phyloP scores from a whole-genome alignment of 1,140 invertebrate genomes.

The Drosophila quadrilineata region DNA sequence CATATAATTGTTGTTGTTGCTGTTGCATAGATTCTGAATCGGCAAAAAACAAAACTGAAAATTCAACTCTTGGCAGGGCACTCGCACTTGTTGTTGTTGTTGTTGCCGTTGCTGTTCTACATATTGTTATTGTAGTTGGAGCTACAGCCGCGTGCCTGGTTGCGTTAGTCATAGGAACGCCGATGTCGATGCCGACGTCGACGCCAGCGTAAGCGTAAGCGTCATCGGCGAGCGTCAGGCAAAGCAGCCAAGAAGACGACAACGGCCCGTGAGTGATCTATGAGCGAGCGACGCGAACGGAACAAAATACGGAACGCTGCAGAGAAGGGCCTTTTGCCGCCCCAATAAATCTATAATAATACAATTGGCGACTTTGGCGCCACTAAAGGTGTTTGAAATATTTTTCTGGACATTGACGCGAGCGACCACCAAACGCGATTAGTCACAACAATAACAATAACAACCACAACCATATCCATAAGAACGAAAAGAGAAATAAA shows the following conservation, averaged over 20 bases:
- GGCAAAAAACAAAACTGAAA: constrained; percentile 38
- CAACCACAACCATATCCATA: too few relatives aligned
- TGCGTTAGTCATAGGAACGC: constrained; percentile 73
- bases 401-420: constrained; percentile 58
- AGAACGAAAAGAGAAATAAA: constrained; percentile 19
- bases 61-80: constrained; percentile 32
- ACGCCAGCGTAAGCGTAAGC: constrained; percentile 34
- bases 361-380: constrained; percentile 30
- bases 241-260: constrained; percentile 74
- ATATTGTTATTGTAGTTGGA: constrained; percentile 74
- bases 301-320: constrained; percentile 30
- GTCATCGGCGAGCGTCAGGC: constrained; percentile 32
- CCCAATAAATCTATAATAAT: constrained; percentile 14
- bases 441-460: constrained; percentile 52
- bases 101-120: constrained; percentile 53
- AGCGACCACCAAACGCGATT: constrained; percentile 63
- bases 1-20: constrained; percentile 34
- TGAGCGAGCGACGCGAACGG: constrained; percentile 51
- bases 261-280: constrained; percentile 63
- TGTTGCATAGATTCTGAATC: constrained; percentile 59
- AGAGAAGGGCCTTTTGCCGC: constrained; percentile 5
- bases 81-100: constrained; percentile 56
- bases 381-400: constrained; percentile 64
- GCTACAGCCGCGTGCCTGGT: constrained; percentile 59
- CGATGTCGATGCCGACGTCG: too few relatives aligned